phyloP scores from a whole-genome alignment of 2,113 vertebrate species.

The Tinamus guttatus region DNA sequence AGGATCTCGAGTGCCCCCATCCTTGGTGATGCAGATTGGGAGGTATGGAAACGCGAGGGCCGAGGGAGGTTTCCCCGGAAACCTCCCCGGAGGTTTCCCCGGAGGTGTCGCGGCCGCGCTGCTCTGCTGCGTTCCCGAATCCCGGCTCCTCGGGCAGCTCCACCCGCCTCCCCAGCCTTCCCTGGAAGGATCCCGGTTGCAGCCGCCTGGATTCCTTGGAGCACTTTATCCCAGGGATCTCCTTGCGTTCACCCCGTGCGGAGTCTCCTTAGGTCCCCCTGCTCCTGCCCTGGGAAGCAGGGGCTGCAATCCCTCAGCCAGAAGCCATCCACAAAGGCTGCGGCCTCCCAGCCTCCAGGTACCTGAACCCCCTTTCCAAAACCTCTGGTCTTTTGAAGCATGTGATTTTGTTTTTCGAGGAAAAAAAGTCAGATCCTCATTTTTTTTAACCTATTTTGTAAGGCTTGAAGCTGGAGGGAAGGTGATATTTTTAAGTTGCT shows the following conservation, averaged over 20 bases:
- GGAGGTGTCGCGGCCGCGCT: too few relatives aligned
- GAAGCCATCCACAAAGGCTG: neutral
- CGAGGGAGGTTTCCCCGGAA: too few relatives aligned
- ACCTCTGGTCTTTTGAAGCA: neutral
- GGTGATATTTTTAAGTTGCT: constrained; percentile 41
- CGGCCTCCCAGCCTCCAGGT: neutral
- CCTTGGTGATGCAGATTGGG: neutral
- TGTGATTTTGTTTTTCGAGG: constrained; percentile 7
- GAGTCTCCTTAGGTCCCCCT: too few relatives aligned
- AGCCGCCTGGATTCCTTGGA: neutral
- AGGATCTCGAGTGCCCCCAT: neutral
- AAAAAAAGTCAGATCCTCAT: neutral
- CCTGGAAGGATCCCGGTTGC: neutral
- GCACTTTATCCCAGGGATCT: neutral
- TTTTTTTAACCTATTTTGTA: neutral
- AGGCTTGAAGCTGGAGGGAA: constrained; percentile 15
- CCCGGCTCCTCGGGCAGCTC: neutral
- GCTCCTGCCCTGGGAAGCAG: neutral
- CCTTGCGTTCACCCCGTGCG: neutral
- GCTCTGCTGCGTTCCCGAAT: neutral
- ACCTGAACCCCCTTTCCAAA: neutral
- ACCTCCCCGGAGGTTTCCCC: too few relatives aligned
- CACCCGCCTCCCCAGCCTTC: neutral
- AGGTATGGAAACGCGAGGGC: too few relatives aligned
- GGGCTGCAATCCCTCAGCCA: fast-evolving